Conservation (phyloP, 2,797 vertebrate species). For the Xyrichtys novacula region DNA sequence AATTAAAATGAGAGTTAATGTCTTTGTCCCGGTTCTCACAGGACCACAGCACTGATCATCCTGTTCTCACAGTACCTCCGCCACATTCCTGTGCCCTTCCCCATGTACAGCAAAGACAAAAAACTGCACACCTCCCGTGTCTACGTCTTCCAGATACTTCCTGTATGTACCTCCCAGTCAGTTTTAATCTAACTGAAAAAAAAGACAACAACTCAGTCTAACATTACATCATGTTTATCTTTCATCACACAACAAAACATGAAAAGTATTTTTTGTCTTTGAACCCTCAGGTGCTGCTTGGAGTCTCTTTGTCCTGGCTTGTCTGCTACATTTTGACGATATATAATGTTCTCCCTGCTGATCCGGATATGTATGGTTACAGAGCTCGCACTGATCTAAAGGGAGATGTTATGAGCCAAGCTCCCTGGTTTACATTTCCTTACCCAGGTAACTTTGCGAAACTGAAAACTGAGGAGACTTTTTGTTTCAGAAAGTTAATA, state of each 20-base stretch:
- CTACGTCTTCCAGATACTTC: constrained; percentile 95
- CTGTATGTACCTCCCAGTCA: constrained; percentile 82
- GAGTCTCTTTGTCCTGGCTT: constrained; percentile 93
- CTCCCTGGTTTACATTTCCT: constrained; percentile 94
- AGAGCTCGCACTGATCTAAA: constrained; percentile 92
- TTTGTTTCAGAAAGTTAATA: background rate
- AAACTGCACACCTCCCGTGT: constrained; percentile 84
- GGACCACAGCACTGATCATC: constrained; percentile 92
- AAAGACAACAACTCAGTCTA: no score
- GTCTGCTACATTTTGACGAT: constrained; percentile 90
- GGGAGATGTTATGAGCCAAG: constrained; percentile 85
- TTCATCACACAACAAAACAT: background rate
- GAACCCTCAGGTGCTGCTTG: constrained; percentile 91
- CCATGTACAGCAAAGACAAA: constrained; percentile 84
- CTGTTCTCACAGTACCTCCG: constrained; percentile 98
- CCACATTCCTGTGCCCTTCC: constrained; percentile 87
- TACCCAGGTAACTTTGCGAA: constrained; percentile 89
- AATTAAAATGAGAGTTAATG: background rate
- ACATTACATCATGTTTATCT: background rate
- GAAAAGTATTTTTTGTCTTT: background rate
- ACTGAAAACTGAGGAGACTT: background rate
- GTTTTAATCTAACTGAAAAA: no score
- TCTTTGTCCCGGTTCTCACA: constrained; percentile 62
- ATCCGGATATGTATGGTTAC: constrained; percentile 86
- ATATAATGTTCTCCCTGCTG: constrained; percentile 85